Conservation (phyloP, 2,797 vertebrate species). For the Thalassophryne amazonica region DNA sequence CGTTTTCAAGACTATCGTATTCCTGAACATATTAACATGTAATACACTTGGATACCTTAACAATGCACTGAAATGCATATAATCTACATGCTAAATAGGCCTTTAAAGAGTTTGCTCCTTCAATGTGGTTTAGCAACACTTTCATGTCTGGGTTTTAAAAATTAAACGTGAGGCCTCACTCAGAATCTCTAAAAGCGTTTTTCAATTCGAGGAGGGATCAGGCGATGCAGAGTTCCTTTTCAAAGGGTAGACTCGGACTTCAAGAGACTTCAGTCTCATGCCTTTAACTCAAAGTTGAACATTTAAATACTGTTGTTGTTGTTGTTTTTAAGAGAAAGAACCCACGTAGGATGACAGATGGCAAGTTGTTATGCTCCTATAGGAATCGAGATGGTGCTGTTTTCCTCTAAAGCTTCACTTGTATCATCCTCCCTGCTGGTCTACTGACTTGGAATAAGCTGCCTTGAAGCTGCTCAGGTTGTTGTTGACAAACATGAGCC, state of each 20-base stretch:
- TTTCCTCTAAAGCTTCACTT: constrained; percentile 40
- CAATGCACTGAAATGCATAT: constrained; percentile 78
- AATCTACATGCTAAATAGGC: constrained; percentile 82
- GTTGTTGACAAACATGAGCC: constrained; percentile 69
- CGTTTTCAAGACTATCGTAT: constrained; percentile 72
- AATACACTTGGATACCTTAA: constrained; percentile 78
- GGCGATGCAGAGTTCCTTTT: constrained; percentile 62
- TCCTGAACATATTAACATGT: constrained; percentile 80
- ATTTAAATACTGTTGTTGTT: constrained; percentile 64
- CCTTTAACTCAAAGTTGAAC: constrained; percentile 65
- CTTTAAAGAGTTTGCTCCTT: constrained; percentile 71
- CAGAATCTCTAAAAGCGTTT: constrained; percentile 62
- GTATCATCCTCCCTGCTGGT: constrained; percentile 52
- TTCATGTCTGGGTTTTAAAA: constrained; percentile 81
- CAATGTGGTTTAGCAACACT: constrained; percentile 75
- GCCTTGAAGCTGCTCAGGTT: constrained; percentile 65
- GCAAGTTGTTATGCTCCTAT: constrained; percentile 64
- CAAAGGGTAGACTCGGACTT: constrained; percentile 67
- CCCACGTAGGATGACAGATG: constrained; percentile 69
- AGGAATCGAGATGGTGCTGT: no score
- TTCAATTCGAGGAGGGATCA: constrained; percentile 76
- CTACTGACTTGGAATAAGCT: constrained; percentile 64
- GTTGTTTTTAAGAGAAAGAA: constrained; percentile 49
- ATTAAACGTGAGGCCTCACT: constrained; percentile 76
- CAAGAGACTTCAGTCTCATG: constrained; percentile 73